Conservation (phyloP, 2,888 invertebrate species). For the Carcina quercana region DNA sequence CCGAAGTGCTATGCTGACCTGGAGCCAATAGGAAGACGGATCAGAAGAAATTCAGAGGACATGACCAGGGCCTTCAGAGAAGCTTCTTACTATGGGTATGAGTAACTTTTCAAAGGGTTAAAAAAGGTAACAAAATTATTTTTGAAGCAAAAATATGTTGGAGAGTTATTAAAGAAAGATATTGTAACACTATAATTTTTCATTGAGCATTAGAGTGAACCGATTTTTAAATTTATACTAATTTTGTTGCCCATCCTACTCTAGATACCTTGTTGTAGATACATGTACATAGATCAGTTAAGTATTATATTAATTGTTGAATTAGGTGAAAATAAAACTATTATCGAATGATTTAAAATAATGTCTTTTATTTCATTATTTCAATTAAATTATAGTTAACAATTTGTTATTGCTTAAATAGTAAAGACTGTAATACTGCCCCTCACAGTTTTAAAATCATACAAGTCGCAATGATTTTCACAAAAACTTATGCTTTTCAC, state of each 20-base stretch:
- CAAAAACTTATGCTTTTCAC: no score
- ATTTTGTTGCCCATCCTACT: no score
- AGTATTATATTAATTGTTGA: constrained; percentile 16
- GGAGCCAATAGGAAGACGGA: constrained; percentile 90
- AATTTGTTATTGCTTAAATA: constrained; percentile 38
- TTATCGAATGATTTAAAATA: constrained; percentile 55
- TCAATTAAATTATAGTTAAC: constrained; percentile 36
- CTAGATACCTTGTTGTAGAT: no score
- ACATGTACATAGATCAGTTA: constrained; percentile 22
- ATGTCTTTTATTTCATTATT: constrained; percentile 70
- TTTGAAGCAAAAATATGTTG: constrained; percentile 9
- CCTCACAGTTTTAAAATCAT: constrained; percentile 21
- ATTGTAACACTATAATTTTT: no score
- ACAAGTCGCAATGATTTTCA: no score
- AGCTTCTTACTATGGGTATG: constrained; percentile 86
- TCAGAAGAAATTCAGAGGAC: constrained; percentile 84
- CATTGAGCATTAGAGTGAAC: no score
- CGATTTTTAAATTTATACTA: no score
- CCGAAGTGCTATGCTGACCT: constrained; percentile 92
- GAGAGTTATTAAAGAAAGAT: no score
- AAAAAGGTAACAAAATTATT: neutral
- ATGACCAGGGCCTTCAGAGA: constrained; percentile 85
- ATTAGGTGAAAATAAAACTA: constrained; percentile 40
- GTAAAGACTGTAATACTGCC: constrained; percentile 44
- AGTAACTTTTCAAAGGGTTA: no score